These are phyloP conservation scores for Parambassis ranga DNA, from an alignment of 2,797 vertebrate genomes.

Conservation along the genomic window DNA sequence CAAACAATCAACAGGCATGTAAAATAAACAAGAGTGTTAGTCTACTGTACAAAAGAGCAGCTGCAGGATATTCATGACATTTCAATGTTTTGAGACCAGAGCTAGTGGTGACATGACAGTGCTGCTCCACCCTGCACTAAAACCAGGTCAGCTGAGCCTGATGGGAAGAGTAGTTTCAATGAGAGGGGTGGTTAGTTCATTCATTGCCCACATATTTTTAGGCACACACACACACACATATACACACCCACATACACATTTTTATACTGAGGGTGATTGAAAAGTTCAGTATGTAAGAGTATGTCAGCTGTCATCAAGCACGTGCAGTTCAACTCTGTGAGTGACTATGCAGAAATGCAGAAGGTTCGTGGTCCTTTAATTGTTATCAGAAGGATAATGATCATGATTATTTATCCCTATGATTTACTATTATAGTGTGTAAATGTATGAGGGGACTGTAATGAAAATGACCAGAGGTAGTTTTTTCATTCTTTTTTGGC, in stretches of 20 bases:
- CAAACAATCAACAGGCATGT: constrained; percentile 46
- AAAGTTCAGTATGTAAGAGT: too few relatives aligned
- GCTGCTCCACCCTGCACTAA: constrained; percentile 43
- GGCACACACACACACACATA: neutral
- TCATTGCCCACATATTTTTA: constrained; percentile 8
- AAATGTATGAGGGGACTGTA: too few relatives aligned
- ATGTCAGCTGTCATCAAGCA: too few relatives aligned
- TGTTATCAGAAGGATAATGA: too few relatives aligned
- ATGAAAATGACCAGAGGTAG: too few relatives aligned
- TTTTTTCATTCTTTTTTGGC: too few relatives aligned
- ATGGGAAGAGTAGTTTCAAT: constrained; percentile 60
- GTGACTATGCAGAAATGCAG: too few relatives aligned
- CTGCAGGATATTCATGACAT: constrained; percentile 10
- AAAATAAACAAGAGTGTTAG: constrained; percentile 38
- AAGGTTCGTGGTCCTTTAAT: too few relatives aligned
- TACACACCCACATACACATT: neutral
- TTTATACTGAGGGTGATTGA: too few relatives aligned
- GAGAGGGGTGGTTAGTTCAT: constrained; percentile 26
- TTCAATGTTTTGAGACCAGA: constrained; percentile 43
- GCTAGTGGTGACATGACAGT: constrained; percentile 42
- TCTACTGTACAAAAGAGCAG: constrained; percentile 27
- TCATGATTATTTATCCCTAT: too few relatives aligned
- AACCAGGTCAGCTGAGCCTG: constrained; percentile 70
- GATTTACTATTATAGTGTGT: too few relatives aligned
- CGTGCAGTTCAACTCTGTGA: too few relatives aligned